Evolutionary conservation across 1,140 invertebrate species (phyloP).

Genomic region (Drosophila obscura): DNA sequence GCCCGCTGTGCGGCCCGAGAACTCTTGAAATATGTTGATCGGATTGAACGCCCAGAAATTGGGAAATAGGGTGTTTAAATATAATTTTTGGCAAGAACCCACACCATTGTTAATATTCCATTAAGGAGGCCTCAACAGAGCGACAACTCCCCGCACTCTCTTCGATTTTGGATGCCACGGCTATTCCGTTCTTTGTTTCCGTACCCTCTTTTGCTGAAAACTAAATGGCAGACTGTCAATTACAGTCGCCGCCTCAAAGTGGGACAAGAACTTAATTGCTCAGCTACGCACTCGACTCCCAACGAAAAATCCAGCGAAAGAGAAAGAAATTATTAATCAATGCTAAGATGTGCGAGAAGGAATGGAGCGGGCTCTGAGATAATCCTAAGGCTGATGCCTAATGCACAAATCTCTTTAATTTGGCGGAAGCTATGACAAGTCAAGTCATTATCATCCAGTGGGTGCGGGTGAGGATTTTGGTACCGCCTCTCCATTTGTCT

Average conservation of each 20-base stretch:
- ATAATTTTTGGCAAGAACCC: constrained; percentile 34
- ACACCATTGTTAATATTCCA: constrained; percentile 32
- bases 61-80: constrained; percentile 45
- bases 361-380: background rate
- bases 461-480: constrained; percentile 38
- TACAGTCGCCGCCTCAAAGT: constrained; percentile 65
- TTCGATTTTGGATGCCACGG: too few relatives aligned
- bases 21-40: constrained; percentile 43
- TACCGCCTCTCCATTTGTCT: constrained; percentile 18
- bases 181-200: background rate
- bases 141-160: constrained; percentile 44
- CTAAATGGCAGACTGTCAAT: constrained; percentile 70
- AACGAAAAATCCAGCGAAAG: constrained; percentile 15
- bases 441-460: constrained; percentile 74
- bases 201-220: constrained; percentile 33
- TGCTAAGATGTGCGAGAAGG: constrained; percentile 23
- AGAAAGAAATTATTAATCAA: constrained; percentile 65
- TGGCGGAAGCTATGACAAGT: constrained; percentile 79
- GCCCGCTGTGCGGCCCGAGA: constrained; percentile 32
- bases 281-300: constrained; percentile 13
- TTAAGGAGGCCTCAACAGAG: constrained; percentile 26
- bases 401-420: constrained; percentile 70
- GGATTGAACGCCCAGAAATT: constrained; percentile 26
- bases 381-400: constrained; percentile 27
- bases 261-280: constrained; percentile 60